A percentile compares a stretch with the other conserved stretches of the same genome.
phyloP scores from a whole-genome alignment of 2,113 vertebrate genomes.

The Pardalotus punctatus region DNA sequence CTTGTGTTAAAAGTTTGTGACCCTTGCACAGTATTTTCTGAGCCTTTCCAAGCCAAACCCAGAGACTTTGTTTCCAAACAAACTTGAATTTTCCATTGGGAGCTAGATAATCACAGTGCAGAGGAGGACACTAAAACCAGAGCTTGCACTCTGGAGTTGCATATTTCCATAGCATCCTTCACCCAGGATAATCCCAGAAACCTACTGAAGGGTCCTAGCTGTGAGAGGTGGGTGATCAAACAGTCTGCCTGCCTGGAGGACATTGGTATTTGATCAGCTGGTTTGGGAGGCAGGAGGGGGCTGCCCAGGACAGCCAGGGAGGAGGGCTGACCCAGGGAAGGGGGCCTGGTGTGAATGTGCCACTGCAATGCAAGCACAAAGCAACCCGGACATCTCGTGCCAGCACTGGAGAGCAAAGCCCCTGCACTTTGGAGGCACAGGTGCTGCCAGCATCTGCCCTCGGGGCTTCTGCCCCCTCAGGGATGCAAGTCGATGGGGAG shows the following conservation, averaged over 20 bases:
- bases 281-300: neutral
- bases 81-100: constrained; percentile 9
- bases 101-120: constrained; percentile 11
- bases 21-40: neutral
- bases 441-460: neutral
- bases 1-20: neutral
- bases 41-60: neutral
- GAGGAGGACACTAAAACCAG: constrained; percentile 24
- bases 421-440: rapidly evolving
- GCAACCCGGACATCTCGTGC: rapidly evolving
- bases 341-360: rapidly evolving
- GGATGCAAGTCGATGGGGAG: rapidly evolving
- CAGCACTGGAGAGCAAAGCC: neutral
- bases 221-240: rapidly evolving
- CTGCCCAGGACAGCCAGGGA: neutral
- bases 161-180: neutral
- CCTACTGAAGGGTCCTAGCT: neutral
- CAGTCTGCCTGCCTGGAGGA: neutral
- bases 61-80: neutral
- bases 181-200: neutral
- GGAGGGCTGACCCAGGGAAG: neutral
- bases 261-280: neutral
- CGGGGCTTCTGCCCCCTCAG: neutral
- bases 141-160: neutral
- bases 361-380: rapidly evolving